These are phyloP conservation scores for Callionymus lyra DNA, from an alignment of 2,113 vertebrate genomes.

Conservation along the genomic window DNA sequence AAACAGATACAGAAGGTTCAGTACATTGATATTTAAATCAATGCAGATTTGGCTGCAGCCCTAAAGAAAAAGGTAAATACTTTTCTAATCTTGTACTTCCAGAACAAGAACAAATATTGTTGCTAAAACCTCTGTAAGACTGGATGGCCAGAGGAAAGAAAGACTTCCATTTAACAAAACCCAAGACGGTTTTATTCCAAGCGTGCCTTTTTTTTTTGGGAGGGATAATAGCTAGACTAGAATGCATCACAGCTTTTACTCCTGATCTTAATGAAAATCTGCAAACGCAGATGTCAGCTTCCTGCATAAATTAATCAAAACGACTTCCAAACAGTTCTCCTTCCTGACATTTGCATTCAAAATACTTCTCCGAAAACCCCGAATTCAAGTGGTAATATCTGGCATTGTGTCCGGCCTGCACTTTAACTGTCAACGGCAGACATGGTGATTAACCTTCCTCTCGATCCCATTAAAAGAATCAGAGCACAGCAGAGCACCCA, in stretches of 20 bases:
- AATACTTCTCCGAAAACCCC: slow-evolving; percentile 17
- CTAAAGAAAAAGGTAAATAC: too few relatives aligned
- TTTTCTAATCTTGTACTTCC: too few relatives aligned
- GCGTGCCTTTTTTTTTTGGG: slow-evolving; percentile 35
- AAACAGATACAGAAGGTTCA: too few relatives aligned
- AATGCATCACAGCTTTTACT: slow-evolving; percentile 30
- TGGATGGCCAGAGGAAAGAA: background rate
- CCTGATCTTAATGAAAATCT: slow-evolving; percentile 71
- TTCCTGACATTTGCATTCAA: slow-evolving; percentile 7
- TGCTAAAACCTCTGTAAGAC: too few relatives aligned
- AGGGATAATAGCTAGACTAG: slow-evolving; percentile 47
- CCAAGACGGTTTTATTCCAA: slow-evolving; percentile 25
- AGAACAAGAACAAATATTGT: too few relatives aligned
- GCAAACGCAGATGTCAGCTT: slow-evolving; percentile 48
- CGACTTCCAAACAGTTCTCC: slow-evolving; percentile 18
- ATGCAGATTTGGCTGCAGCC: too few relatives aligned
- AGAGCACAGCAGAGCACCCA: slow-evolving; percentile 46
- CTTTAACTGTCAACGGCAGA: slow-evolving; percentile 36
- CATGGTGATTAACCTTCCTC: slow-evolving; percentile 58
- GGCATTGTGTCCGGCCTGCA: slow-evolving; percentile 27
- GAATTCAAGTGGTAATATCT: slow-evolving; percentile 25
- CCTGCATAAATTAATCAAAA: slow-evolving; percentile 60
- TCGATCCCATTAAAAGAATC: slow-evolving; percentile 56
- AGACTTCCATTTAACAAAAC: slow-evolving; percentile 2
- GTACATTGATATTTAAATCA: too few relatives aligned